Evolutionary conservation across 2,888 invertebrate species (phyloP).

Genomic region (Crepidodera aurea): DNA sequence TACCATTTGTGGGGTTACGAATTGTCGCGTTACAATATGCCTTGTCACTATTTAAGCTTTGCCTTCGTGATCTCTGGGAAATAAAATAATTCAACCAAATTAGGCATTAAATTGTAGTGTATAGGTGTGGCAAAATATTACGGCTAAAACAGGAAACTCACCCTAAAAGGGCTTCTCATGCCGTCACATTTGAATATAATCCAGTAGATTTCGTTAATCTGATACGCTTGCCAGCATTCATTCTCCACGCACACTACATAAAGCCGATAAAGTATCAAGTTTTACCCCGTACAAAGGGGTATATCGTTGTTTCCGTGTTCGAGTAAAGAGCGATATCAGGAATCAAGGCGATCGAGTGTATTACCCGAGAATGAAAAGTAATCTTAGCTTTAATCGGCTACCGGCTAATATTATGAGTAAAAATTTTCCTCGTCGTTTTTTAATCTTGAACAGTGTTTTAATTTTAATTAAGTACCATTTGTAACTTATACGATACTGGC

Average conservation of each 20-base stretch:
- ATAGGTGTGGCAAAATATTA: background rate
- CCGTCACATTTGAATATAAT: constrained; percentile 2
- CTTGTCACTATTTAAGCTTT: too few relatives aligned
- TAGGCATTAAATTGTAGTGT: too few relatives aligned
- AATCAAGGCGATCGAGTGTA: constrained; percentile 6
- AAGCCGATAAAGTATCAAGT: constrained; percentile 10
- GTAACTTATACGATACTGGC: background rate
- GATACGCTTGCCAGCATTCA: constrained; percentile 5
- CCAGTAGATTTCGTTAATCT: constrained; percentile 5
- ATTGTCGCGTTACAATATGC: too few relatives aligned
- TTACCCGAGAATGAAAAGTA: constrained; percentile 6
- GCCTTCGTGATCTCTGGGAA: too few relatives aligned
- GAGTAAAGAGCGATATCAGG: constrained; percentile 11
- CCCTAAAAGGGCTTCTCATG: background rate
- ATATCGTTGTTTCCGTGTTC: background rate
- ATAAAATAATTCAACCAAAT: too few relatives aligned
- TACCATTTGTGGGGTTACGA: too few relatives aligned
- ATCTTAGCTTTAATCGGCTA: constrained; percentile 16
- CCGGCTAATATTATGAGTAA: constrained; percentile 10
- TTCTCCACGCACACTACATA: constrained; percentile 14
- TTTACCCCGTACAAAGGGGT: background rate
- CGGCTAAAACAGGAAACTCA: background rate
- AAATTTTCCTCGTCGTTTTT: constrained; percentile 1
- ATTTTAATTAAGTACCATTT: constrained; percentile 7
- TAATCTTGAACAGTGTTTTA: constrained; percentile 2